Percentiles rank a stretch among this genome's conserved stretches.
These are phyloP conservation scores for Enteromius mattozi DNA, from an alignment of 2,797 vertebrate species.

Conservation along the genomic window DNA sequence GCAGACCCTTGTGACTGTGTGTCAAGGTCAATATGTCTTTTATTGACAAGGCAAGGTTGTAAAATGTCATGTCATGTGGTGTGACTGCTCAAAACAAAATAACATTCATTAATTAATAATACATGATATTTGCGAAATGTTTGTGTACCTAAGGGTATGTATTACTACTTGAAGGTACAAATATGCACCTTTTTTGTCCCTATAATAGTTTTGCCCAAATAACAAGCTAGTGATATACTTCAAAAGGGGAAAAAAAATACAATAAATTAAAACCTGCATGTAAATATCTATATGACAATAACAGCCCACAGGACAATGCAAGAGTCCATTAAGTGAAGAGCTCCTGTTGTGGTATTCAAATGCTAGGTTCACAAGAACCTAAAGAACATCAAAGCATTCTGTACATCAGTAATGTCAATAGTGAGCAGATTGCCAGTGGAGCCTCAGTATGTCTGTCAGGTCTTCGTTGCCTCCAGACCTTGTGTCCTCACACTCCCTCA, in stretches of 20 bases:
- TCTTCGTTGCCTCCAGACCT: constrained; percentile 59
- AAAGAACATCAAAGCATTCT: not conserved
- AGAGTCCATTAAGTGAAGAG: not conserved
- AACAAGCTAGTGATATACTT: not conserved
- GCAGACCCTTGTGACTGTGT: not conserved
- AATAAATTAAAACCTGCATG: not conserved
- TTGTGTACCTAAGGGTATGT: not conserved
- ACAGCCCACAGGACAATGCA: not conserved
- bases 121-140: constrained; percentile 1
- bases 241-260: not conserved
- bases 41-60: constrained; percentile 30
- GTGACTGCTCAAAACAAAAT: not conserved
- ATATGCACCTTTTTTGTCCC: not conserved
- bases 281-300: not conserved
- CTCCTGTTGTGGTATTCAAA: not conserved
- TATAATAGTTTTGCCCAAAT: not conserved
- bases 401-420: constrained; percentile 45
- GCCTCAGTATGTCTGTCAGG: constrained; percentile 59
- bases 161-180: not conserved
- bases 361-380: not conserved
- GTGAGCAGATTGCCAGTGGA: constrained; percentile 51
- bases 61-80: constrained; percentile 32
- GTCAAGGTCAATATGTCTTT: constrained; percentile 19
- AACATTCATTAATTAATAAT: constrained; percentile 13
- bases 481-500: constrained; percentile 64